Conservation (phyloP, 2,113 vertebrate genomes). For the Murina feae region DNA sequence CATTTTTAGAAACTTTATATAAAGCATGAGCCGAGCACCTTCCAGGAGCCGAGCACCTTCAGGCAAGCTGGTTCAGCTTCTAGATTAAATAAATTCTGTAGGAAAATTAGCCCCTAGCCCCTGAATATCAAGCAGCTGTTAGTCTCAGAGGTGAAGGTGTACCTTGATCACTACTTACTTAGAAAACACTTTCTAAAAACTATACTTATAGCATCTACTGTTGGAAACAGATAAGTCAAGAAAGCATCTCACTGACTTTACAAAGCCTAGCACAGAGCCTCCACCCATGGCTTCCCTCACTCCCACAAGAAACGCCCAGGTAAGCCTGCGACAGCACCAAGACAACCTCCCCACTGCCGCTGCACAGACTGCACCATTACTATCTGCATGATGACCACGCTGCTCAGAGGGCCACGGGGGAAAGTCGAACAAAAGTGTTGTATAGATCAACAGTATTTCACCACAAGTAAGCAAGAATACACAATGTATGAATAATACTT, state of each 20-base stretch:
- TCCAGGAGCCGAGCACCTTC: background rate
- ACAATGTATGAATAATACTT: background rate
- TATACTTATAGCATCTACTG: background rate
- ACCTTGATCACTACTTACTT: background rate
- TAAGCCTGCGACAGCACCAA: background rate
- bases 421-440: background rate
- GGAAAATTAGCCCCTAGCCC: background rate
- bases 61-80: background rate
- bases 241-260: background rate
- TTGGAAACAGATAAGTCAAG: background rate
- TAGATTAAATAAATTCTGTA: background rate
- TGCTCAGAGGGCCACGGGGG: background rate
- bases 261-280: background rate
- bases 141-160: background rate
- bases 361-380: too few species aligned
- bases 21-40: background rate
- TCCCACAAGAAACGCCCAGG: background rate
- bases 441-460: background rate
- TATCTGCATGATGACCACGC: rapidly evolving
- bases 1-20: background rate
- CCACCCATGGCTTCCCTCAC: background rate
- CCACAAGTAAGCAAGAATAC: background rate
- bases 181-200: background rate
- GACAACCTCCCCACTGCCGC: rapidly evolving
- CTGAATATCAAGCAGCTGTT: background rate